A percentile compares a stretch with the other conserved stretches of the same genome.
These are phyloP conservation scores for Drosophila dunni DNA, from an alignment of 1,140 invertebrate genomes.

Conservation along the genomic window DNA sequence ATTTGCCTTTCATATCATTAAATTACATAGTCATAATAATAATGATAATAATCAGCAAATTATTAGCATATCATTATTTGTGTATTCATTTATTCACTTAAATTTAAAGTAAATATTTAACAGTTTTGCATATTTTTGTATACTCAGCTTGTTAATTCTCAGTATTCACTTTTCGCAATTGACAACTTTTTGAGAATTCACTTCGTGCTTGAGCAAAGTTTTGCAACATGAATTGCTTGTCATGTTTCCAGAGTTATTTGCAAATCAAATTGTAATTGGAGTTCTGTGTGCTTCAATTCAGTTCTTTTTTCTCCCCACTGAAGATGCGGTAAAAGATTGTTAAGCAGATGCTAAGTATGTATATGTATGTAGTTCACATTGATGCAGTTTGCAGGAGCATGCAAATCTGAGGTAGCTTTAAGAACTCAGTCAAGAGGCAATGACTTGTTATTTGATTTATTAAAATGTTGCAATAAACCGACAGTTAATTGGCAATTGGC, in stretches of 20 bases:
- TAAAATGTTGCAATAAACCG: slow-evolving; percentile 41
- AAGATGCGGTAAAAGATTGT: slow-evolving; percentile 53
- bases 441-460: slow-evolving; percentile 53
- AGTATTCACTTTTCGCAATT: slow-evolving; percentile 41
- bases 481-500: slow-evolving; percentile 5
- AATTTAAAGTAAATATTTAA: slow-evolving; percentile 11
- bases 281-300: slow-evolving; percentile 43
- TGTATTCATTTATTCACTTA: not conserved
- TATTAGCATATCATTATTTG: slow-evolving; percentile 6
- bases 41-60: slow-evolving; percentile 7
- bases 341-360: slow-evolving; percentile 18
- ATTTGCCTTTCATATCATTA: slow-evolving; percentile 2
- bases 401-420: slow-evolving; percentile 41
- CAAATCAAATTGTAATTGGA: slow-evolving; percentile 81
- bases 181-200: slow-evolving; percentile 6
- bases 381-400: slow-evolving; percentile 54
- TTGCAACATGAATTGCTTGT: slow-evolving; percentile 61
- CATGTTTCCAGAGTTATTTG: slow-evolving; percentile 70
- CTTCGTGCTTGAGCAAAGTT: slow-evolving; percentile 39
- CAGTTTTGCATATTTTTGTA: not conserved
- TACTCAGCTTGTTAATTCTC: not conserved
- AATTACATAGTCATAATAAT: slow-evolving; percentile 6
- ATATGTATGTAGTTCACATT: slow-evolving; percentile 28
- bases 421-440: slow-evolving; percentile 1
- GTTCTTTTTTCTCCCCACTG: slow-evolving; percentile 4